These are phyloP conservation scores for Oedothorax gibbosus DNA, from an alignment of 1,140 invertebrate genomes.

Conservation along the genomic window DNA sequence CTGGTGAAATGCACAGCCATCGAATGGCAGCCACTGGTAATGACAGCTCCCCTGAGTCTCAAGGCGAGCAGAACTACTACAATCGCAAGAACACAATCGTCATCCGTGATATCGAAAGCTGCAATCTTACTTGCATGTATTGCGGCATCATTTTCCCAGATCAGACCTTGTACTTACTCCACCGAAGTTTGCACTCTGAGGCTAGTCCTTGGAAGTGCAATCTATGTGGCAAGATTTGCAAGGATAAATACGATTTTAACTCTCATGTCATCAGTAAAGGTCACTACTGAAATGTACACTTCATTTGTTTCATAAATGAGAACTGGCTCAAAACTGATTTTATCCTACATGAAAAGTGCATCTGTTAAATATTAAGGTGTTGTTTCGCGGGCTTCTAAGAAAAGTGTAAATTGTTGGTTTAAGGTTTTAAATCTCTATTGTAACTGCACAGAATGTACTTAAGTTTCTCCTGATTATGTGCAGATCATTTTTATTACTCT, in stretches of 20 bases:
- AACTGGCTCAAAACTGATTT: slow-evolving; percentile 14
- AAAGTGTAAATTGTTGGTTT: slow-evolving; percentile 15
- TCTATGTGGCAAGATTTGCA: slow-evolving; percentile 93
- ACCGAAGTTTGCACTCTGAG: slow-evolving; percentile 96
- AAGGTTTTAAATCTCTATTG: slow-evolving; percentile 19
- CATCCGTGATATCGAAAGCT: slow-evolving; percentile 38
- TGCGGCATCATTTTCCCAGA: slow-evolving; percentile 96
- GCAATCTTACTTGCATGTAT: slow-evolving; percentile 79
- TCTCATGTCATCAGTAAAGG: slow-evolving; percentile 94
- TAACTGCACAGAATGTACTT: slow-evolving; percentile 29
- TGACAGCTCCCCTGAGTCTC: slow-evolving; percentile 2
- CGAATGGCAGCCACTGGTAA: not conserved
- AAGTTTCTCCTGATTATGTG: not conserved
- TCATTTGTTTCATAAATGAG: not conserved
- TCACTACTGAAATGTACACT: slow-evolving; percentile 76
- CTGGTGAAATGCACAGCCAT: not conserved
- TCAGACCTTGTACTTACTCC: slow-evolving; percentile 94
- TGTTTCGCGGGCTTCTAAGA: not conserved
- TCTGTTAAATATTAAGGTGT: slow-evolving; percentile 20
- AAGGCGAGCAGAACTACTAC: slow-evolving; percentile 9
- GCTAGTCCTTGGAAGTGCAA: slow-evolving; percentile 98
- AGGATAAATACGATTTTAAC: slow-evolving; percentile 96
- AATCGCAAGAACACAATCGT: slow-evolving; percentile 34
- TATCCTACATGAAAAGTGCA: slow-evolving; percentile 8
- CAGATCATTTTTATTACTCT: no score